Percentiles rank a stretch among this genome's conserved stretches.
These are phyloP conservation scores for Caenorhabditis uteleia DNA, from an alignment of 2,888 invertebrate genomes.

Conservation along the genomic window DNA sequence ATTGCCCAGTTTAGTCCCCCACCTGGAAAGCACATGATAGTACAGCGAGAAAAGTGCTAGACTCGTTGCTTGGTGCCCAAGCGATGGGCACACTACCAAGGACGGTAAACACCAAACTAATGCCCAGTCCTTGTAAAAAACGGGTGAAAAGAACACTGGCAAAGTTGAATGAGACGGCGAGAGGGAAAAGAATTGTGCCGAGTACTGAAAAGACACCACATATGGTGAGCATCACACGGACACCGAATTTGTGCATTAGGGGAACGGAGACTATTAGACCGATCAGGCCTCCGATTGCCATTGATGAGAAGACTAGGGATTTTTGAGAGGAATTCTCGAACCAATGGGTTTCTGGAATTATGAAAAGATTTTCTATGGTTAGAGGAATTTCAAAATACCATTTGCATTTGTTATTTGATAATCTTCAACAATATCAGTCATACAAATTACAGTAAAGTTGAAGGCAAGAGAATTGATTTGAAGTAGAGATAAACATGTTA, in stretches of 20 bases:
- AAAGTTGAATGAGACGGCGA: conserved; percentile 9
- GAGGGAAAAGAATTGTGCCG: conserved; percentile 22
- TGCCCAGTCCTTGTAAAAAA: conserved; percentile 28
- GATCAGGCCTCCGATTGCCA: conserved; percentile 23
- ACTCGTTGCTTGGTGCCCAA: conserved; percentile 30
- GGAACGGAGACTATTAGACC: conserved; percentile 19
- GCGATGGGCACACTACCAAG: conserved; percentile 24
- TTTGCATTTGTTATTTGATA: neutral
- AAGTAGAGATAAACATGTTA: conserved; percentile 19
- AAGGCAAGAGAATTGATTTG: conserved; percentile 25
- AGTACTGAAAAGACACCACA: conserved; percentile 28
- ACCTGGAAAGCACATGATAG: conserved; percentile 23
- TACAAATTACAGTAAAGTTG: conserved; percentile 42
- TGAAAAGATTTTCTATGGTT: too few relatives aligned
- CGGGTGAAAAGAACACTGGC: conserved; percentile 15
- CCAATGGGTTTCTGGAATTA: neutral
- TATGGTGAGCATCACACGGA: conserved; percentile 16
- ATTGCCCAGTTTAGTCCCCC: too few relatives aligned
- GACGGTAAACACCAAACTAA: conserved; percentile 21
- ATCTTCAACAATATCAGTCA: conserved; percentile 19
- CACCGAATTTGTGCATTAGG: conserved; percentile 17
- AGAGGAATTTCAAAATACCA: too few relatives aligned
- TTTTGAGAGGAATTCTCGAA: conserved; percentile 10
- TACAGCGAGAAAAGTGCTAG: conserved; percentile 30
- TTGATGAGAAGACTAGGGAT: conserved; percentile 22